Evolutionary conservation across 2,888 invertebrate genomes (phyloP).

Genomic region (Helleia helle): DNA sequence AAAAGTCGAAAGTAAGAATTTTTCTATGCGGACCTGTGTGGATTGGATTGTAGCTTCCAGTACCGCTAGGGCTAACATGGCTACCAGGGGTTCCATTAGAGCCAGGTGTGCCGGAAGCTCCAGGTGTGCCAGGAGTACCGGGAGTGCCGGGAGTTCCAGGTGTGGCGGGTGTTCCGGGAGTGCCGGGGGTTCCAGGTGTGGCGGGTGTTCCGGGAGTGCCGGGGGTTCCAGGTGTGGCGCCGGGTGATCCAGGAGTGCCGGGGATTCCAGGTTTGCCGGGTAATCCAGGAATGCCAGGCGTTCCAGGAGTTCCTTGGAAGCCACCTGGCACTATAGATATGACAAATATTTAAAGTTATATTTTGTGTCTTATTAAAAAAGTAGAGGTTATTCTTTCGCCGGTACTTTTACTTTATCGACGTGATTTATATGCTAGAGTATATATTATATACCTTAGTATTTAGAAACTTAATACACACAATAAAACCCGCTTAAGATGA

Average conservation of each 20-base stretch:
- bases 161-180: not conserved
- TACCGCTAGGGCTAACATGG: slow-evolving; percentile 22
- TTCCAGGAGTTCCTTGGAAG: slow-evolving; percentile 35
- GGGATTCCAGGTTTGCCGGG: slow-evolving; percentile 33
- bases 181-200: slow-evolving; percentile 9
- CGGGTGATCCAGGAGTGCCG: too few relatives aligned
- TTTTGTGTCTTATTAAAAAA: too few relatives aligned
- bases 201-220: slow-evolving; percentile 12
- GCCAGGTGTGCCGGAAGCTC: slow-evolving; percentile 15
- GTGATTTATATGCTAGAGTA: too few relatives aligned
- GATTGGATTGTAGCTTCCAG: not conserved
- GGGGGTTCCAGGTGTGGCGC: too few relatives aligned
- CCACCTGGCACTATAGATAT: slow-evolving; percentile 21
- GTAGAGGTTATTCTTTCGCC: too few relatives aligned
- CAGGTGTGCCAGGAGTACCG: slow-evolving; percentile 15
- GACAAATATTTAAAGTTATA: not conserved
- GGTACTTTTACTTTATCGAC: too few relatives aligned
- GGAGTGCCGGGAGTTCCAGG: slow-evolving; percentile 22
- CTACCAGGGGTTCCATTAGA: slow-evolving; percentile 20
- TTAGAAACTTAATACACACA: too few relatives aligned
- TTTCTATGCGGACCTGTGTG: not conserved
- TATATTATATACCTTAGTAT: too few relatives aligned
- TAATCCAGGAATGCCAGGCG: slow-evolving; percentile 25
- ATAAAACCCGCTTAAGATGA: too few relatives aligned
- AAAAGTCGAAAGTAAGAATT: too few relatives aligned